phyloP scores from a whole-genome alignment of 2,888 invertebrate species.

The Drosophila nr. fundita region DNA sequence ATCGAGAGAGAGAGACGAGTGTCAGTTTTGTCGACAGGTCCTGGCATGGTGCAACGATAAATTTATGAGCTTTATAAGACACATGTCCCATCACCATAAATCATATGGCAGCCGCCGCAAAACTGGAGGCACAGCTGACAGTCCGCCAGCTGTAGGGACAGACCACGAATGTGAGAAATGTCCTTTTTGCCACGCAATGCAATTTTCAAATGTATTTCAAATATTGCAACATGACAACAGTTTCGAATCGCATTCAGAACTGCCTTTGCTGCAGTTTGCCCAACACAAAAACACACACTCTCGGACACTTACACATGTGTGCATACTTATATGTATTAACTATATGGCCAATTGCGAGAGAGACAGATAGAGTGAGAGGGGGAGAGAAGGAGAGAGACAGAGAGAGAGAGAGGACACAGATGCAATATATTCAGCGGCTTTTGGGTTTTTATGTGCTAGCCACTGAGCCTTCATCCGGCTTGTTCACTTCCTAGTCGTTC shows the following conservation, averaged over 20 bases:
- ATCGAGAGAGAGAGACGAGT: conserved; percentile 7
- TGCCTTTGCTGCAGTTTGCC: conserved; percentile 3
- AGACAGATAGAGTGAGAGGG: neutral
- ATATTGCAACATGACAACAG: conserved; percentile 69
- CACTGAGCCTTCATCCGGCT: conserved; percentile 65
- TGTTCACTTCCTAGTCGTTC: conserved; percentile 60
- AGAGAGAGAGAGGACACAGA: conserved; percentile 1
- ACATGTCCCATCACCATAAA: conserved; percentile 82
- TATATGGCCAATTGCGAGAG: conserved; percentile 1
- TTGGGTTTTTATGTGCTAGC: conserved; percentile 38
- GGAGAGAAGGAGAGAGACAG: neutral
- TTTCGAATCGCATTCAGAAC: conserved; percentile 49
- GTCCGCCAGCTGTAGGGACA: conserved; percentile 7
- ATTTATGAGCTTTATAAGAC: conserved; percentile 82
- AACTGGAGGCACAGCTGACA: conserved; percentile 37
- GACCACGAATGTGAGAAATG: conserved; percentile 51
- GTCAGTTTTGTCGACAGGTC: conserved; percentile 39
- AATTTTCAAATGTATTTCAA: conserved; percentile 73
- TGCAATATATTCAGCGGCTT: conserved; percentile 44
- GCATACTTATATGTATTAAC: conserved; percentile 9
- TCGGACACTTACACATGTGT: neutral
- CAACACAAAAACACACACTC: conserved; percentile 21
- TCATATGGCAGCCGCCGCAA: conserved; percentile 59
- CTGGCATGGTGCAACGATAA: conserved; percentile 61
- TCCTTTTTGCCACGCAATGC: conserved; percentile 58